Conservation (phyloP, 2,797 vertebrate species). For the Danio aesculapii region DNA sequence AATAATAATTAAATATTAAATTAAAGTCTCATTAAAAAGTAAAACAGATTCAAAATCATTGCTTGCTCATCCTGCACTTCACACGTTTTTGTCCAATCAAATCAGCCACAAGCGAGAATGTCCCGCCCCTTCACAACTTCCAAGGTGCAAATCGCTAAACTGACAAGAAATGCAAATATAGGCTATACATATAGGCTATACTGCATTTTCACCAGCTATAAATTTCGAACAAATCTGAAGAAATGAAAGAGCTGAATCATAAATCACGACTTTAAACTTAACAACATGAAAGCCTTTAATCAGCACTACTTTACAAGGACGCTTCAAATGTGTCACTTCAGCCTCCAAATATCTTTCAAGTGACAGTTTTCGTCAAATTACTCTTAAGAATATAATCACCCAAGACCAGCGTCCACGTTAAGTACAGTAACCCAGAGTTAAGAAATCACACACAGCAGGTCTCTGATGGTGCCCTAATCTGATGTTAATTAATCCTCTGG, state of each 20-base stretch:
- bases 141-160: neutral
- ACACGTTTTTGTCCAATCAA: neutral
- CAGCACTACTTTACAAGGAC: neutral
- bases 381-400: slow-evolving; percentile 13
- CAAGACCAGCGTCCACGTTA: neutral
- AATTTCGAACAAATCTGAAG: neutral
- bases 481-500: slow-evolving; percentile 62
- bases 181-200: neutral
- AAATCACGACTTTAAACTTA: neutral
- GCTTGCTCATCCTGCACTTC: neutral
- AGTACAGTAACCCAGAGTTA: slow-evolving; percentile 17
- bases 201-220: neutral
- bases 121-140: neutral
- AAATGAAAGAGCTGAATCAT: neutral
- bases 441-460: slow-evolving; percentile 44
- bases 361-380: slow-evolving; percentile 31
- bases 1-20: too few species aligned
- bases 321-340: neutral
- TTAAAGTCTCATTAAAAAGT: too few species aligned
- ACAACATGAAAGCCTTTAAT: neutral
- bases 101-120: neutral
- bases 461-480: slow-evolving; percentile 56
- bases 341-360: slow-evolving; percentile 24
- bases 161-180: neutral
- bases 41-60: too few species aligned